These are phyloP conservation scores for Drosophila saltans DNA, from an alignment of 1,140 invertebrate species.

Conservation along the genomic window DNA sequence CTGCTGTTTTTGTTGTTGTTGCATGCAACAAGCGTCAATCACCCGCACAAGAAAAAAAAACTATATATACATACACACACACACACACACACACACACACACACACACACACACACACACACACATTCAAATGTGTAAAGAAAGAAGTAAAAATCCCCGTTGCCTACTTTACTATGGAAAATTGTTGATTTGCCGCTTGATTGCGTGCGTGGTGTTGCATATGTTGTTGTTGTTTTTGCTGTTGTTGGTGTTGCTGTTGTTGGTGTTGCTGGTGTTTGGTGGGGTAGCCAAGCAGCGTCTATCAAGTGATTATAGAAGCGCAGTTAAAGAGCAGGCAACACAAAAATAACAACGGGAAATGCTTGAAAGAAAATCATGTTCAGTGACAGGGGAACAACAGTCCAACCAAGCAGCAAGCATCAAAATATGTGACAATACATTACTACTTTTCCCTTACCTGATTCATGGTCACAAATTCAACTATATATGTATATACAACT, in stretches of 20 bases:
- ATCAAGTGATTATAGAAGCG: constrained; percentile 65
- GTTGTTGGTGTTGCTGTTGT: no score
- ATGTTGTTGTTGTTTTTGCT: no score
- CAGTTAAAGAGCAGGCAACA: constrained; percentile 38
- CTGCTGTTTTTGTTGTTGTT: constrained; percentile 43
- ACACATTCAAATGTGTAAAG: no score
- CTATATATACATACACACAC: no score
- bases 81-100: no score
- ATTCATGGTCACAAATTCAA: neutral
- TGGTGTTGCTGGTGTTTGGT: no score
- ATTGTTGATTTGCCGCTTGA: constrained; percentile 81
- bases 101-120: no score
- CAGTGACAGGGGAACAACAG: neutral
- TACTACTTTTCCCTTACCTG: neutral
- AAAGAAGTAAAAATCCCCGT: no score
- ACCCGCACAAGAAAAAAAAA: constrained; percentile 73
- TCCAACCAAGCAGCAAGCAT: no score
- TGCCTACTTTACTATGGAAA: constrained; percentile 76
- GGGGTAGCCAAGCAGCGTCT: constrained; percentile 30
- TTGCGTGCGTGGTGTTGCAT: constrained; percentile 60
- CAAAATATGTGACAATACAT: no score
- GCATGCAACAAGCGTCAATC: constrained; percentile 81
- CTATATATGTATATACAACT: no score
- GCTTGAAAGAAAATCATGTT: constrained; percentile 17
- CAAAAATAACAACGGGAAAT: constrained; percentile 8